Base-by-base conservation (phyloP, 2,797 vertebrate species). In the Neopelma chrysocephalum region DNA sequence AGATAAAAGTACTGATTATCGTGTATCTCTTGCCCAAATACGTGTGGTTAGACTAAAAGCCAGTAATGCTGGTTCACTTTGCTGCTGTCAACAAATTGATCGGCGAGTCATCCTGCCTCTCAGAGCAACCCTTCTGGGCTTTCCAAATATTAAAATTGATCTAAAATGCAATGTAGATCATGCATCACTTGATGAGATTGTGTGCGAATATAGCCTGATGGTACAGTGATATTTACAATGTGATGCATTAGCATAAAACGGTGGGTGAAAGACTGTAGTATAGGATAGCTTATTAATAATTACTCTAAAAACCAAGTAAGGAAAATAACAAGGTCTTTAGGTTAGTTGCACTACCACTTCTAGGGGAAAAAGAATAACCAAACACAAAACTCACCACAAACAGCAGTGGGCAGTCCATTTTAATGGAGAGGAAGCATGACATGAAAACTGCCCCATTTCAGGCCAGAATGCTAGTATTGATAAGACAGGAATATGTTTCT, bases 91-190 rank as follows among this genome's bases (percentile, higher is more conserved):
- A 83, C 79, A 85, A n/a, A 91, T 96, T 56, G 93, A 94, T 88
- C 40, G n/a, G 61, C 58, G 82, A 78, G 68, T 62, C 91, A 53
- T 79, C 51, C 58, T 90, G 76, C 77, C 66, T 94, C 62, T 84
- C 78, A 64, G 60, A 92, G 48, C 48, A 90, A 51, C 73, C 89
- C 57, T 82, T 87, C 87, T 78, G 90, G 87, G 80, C 87, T 94
- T 82, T 93, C 76, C 82, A 87, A 70, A 76, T 96, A 83, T 82
- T 91, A 82, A 76, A 90, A 95, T 93, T 89, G 89, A 96, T 95
- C 93, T 84, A 17, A 94, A 94, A 94, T 69, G 50, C 82, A 64
- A 6, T 84, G 73, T 54, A 51, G 70, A 72, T 84, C 56, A 27
- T 94, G 69, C 87, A 79, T 87, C 70, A 72, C 32, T 83, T 43